These are phyloP conservation scores for Azorinus chamasolen DNA, from an alignment of 2,888 invertebrate species.

Conservation along the genomic window DNA sequence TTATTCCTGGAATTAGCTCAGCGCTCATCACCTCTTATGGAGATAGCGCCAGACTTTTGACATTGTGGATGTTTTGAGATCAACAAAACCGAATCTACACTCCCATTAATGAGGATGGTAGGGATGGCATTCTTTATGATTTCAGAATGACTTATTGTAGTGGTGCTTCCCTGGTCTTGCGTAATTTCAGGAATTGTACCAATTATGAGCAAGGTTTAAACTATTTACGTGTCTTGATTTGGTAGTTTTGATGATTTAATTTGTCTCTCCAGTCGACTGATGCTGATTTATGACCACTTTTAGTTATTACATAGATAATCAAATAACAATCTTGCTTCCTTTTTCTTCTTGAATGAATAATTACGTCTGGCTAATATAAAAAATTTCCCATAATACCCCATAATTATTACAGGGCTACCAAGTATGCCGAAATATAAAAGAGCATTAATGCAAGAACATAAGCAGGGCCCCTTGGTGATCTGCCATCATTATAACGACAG, in stretches of 20 bases:
- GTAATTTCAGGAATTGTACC: conserved; percentile 14
- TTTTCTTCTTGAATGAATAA: too few relatives aligned
- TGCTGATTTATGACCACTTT: too few relatives aligned
- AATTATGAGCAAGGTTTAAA: conserved; percentile 12
- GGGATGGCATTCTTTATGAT: conserved; percentile 21
- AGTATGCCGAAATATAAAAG: too few relatives aligned
- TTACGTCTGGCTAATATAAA: too few relatives aligned
- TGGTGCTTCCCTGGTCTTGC: neutral
- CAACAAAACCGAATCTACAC: conserved; percentile 25
- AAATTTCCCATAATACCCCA: too few relatives aligned
- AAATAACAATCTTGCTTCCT: too few relatives aligned
- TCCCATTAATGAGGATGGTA: conserved; percentile 13
- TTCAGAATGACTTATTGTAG: conserved; percentile 24
- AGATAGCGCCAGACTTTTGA: conserved; percentile 23
- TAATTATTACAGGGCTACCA: too few relatives aligned
- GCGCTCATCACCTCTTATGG: conserved; percentile 17
- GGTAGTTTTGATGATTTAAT: conserved; percentile 13
- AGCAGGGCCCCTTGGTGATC: too few relatives aligned
- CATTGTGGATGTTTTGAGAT: conserved; percentile 34
- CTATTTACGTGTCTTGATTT: conserved; percentile 25
- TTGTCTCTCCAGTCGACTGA: conserved; percentile 5
- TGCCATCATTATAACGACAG: too few relatives aligned
- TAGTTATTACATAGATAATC: too few relatives aligned
- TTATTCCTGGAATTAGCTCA: conserved; percentile 54
- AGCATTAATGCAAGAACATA: too few relatives aligned